phyloP scores from a whole-genome alignment of 2,797 vertebrate species.

The Smutsia temminckii region DNA sequence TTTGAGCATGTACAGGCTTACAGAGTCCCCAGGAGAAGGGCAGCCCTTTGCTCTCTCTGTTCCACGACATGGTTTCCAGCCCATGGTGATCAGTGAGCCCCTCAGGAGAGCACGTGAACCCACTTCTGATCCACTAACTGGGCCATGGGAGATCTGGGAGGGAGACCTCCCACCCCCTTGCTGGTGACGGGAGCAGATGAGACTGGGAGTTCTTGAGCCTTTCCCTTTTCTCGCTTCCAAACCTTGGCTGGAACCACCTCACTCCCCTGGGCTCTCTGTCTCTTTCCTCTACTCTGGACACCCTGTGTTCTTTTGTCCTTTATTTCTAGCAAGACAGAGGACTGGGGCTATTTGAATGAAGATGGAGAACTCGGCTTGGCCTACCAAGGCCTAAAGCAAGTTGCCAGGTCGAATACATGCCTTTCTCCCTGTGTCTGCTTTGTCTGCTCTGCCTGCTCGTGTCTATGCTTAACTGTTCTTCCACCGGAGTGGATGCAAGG shows the following conservation, averaged over 20 bases:
- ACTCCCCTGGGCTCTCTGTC: constrained; percentile 23
- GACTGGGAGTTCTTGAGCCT: fast-evolving
- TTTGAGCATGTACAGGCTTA: fast-evolving
- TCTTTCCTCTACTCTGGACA: constrained; percentile 76
- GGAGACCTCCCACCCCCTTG: background rate
- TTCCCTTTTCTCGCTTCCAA: background rate
- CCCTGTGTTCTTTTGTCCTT: constrained; percentile 82
- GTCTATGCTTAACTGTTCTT: background rate
- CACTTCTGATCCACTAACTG: background rate
- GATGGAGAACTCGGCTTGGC: constrained; percentile 96
- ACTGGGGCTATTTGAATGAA: constrained; percentile 95
- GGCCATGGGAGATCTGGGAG: background rate
- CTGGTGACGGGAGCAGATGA: background rate
- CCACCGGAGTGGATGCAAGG: background rate
- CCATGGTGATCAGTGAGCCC: background rate
- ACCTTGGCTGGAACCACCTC: background rate
- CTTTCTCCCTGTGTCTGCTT: background rate
- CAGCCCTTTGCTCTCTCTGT: background rate
- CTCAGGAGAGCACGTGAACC: fast-evolving
- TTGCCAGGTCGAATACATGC: constrained; percentile 90
- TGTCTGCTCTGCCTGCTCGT: constrained; percentile 24
- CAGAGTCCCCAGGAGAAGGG: background rate
- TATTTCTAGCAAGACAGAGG: constrained; percentile 91
- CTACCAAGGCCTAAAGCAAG: constrained; percentile 96
- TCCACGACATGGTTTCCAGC: fast-evolving